A percentile compares a stretch with the other conserved stretches of the same genome.
phyloP scores from a whole-genome alignment of 2,113 vertebrate species.

The Solenodon paradoxus region DNA sequence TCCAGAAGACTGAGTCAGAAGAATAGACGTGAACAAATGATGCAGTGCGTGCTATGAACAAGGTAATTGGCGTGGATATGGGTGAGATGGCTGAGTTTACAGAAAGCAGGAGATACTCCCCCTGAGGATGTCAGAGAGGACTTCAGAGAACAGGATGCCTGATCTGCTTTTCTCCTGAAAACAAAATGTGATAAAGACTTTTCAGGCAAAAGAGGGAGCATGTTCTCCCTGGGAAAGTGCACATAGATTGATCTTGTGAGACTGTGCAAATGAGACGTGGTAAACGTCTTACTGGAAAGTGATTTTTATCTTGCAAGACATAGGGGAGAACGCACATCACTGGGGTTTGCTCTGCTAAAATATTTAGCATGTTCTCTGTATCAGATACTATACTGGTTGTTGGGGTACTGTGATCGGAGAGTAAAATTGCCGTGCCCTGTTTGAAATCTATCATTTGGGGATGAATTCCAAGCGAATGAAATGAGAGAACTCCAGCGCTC shows the following conservation, averaged over 20 bases:
- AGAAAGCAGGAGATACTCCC: not conserved
- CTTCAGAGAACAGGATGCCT: not conserved
- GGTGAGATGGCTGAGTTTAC: not conserved
- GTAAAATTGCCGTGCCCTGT: not conserved
- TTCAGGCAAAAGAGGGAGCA: not conserved
- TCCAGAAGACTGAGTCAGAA: not conserved
- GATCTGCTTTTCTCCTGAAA: not conserved
- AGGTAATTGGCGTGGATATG: not conserved
- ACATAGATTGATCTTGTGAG: not conserved
- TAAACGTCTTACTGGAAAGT: not conserved
- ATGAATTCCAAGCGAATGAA: constrained; percentile 38
- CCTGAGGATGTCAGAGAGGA: not conserved
- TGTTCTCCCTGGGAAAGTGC: not conserved
- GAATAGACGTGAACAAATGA: not conserved
- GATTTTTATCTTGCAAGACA: not conserved
- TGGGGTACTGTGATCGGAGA: not conserved
- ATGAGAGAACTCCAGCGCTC: not conserved
- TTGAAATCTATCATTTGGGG: not conserved
- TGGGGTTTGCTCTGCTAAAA: not conserved
- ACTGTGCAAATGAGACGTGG: not conserved
- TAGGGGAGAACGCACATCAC: not conserved
- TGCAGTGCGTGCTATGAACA: not conserved
- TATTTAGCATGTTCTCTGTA: not conserved
- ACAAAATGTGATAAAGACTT: not conserved
- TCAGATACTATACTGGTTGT: not conserved